phyloP scores from a whole-genome alignment of 2,113 vertebrate genomes.

The Catharus minimus region DNA sequence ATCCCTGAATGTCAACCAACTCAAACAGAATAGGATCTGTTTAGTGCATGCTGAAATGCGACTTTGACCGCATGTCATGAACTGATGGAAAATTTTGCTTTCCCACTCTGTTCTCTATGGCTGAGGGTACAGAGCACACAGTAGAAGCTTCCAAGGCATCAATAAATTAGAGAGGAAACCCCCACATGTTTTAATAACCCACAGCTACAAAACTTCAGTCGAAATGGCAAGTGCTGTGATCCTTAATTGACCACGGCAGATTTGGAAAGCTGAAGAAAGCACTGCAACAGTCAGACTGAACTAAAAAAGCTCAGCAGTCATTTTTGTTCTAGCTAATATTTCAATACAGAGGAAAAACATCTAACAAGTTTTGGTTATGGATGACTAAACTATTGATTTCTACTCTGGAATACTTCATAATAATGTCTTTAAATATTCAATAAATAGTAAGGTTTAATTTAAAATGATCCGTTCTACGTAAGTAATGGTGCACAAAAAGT shows the following conservation, averaged over 20 bases:
- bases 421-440: background rate
- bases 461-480: background rate
- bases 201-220: background rate
- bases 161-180: conserved; percentile 5
- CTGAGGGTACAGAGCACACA: background rate
- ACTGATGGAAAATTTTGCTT: conserved; percentile 52
- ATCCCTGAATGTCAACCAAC: conserved; percentile 31
- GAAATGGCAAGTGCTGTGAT: background rate
- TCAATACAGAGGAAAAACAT: background rate
- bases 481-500: background rate
- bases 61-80: conserved; percentile 22
- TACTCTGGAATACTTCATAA: background rate
- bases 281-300: background rate
- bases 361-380: background rate
- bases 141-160: conserved; percentile 50
- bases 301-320: background rate
- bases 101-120: conserved; percentile 12
- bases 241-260: background rate
- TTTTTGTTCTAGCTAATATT: background rate
- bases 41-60: conserved; percentile 36
- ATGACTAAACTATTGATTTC: background rate
- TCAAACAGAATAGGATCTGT: conserved; percentile 52
- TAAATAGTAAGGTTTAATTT: background rate
- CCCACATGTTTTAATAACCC: background rate
- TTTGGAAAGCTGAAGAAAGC: background rate